phyloP scores from a whole-genome alignment of 92 coral and sea anemone genomes.

The Montipora capitata region DNA sequence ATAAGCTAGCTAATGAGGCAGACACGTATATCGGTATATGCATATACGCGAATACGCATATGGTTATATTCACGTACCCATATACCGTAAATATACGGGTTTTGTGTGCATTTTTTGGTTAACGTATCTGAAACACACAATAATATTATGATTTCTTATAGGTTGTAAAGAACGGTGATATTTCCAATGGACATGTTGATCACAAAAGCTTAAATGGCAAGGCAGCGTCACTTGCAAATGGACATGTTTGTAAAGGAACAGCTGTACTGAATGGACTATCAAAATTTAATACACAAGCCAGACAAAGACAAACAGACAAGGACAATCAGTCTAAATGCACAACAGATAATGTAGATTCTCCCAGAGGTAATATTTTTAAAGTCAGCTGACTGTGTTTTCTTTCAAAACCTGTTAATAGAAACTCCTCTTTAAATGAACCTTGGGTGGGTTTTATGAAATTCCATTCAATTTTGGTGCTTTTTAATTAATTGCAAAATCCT shows the following conservation, averaged over 20 bases:
- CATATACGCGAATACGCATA: no score
- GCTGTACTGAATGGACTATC: slow-evolving; percentile 23
- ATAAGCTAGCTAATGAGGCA: no score
- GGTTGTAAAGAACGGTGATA: slow-evolving; percentile 14
- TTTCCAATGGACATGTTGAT: slow-evolving; percentile 61
- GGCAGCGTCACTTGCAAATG: not conserved
- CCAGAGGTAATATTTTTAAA: not conserved
- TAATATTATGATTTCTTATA: not conserved
- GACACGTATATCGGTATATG: no score
- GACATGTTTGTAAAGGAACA: slow-evolving; percentile 44
- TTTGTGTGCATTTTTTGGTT: not conserved
- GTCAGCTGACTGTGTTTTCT: no score
- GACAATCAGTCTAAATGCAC: not conserved
- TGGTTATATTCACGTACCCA: no score
- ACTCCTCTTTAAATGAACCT: no score
- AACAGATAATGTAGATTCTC: not conserved
- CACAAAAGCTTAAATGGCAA: slow-evolving; percentile 4
- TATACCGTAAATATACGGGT: no score
- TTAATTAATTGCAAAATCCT: no score
- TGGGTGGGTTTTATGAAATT: no score
- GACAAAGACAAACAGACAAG: slow-evolving; percentile 48
- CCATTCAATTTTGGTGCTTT: no score
- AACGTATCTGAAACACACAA: not conserved
- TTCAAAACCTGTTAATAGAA: no score
- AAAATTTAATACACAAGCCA: slow-evolving; percentile 30